Percentiles rank a stretch among this genome's conserved stretches.
phyloP scores from a whole-genome alignment of 30 jellyfish, hydroid and myxozoan species.

The Turritopsis dohrnii region DNA sequence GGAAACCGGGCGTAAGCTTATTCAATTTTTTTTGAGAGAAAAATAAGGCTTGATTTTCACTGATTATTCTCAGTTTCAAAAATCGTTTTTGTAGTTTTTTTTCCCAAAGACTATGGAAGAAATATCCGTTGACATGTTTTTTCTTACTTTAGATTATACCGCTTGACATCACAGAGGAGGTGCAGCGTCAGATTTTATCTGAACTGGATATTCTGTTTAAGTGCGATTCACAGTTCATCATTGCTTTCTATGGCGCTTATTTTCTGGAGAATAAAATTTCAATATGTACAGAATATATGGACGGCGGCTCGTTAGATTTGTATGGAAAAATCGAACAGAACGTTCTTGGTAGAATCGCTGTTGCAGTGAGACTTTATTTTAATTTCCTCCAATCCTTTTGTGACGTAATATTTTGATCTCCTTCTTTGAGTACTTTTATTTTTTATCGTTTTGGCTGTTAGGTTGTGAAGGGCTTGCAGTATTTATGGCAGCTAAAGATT shows the following conservation, averaged over 20 bases:
- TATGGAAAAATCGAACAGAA: slow-evolving; percentile 71
- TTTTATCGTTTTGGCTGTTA: slow-evolving; percentile 1
- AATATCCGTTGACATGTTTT: too few relatives aligned
- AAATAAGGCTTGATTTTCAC: too few relatives aligned
- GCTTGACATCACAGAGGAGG: slow-evolving; percentile 75
- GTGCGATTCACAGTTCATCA: slow-evolving; percentile 78
- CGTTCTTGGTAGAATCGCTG: slow-evolving; percentile 79
- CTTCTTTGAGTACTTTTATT: neutral
- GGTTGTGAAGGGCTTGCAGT: slow-evolving; percentile 90
- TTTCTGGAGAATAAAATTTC: slow-evolving; percentile 89
- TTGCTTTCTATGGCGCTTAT: slow-evolving; percentile 92
- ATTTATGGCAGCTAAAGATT: slow-evolving; percentile 80
- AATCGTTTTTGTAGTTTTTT: too few relatives aligned
- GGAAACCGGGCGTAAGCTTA: too few relatives aligned
- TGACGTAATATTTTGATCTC: neutral
- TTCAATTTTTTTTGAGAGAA: too few relatives aligned
- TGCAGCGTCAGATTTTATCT: slow-evolving; percentile 82
- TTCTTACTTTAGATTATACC: slow-evolving; percentile 68
- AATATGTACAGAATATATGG: slow-evolving; percentile 94
- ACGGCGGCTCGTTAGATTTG: slow-evolving; percentile 92
- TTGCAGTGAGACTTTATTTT: slow-evolving; percentile 53
- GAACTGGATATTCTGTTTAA: slow-evolving; percentile 87
- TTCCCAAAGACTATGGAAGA: too few relatives aligned
- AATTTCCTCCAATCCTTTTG: neutral
- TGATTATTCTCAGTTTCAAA: too few relatives aligned